Evolutionary conservation across 2,113 vertebrate species (phyloP).

Genomic region (Mohoua ochrocephala): DNA sequence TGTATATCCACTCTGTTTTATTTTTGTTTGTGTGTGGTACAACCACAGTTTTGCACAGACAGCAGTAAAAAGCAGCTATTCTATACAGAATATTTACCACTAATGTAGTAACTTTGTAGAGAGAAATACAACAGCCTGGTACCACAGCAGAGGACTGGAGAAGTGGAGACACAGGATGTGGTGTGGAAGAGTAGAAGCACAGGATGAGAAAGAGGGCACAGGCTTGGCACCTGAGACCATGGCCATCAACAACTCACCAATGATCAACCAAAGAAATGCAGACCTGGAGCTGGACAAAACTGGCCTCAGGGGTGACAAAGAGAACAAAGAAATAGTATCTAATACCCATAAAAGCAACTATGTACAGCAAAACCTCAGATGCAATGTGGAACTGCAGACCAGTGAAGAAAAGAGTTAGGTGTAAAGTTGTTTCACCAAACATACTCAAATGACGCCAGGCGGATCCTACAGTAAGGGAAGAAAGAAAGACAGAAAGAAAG

Average conservation of each 20-base stretch:
- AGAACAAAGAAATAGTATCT: neutral
- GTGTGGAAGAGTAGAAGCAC: neutral
- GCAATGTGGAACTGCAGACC: neutral
- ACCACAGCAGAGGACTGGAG: neutral
- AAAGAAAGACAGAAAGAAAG: neutral
- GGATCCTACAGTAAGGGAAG: neutral
- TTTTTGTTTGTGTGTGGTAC: neutral
- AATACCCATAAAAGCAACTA: neutral
- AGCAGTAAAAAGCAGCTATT: neutral
- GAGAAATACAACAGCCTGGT: neutral
- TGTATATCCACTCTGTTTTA: neutral
- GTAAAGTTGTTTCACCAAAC: neutral
- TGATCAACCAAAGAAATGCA: neutral
- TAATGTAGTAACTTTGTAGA: rapidly evolving
- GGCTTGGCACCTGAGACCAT: neutral
- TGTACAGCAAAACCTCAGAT: neutral
- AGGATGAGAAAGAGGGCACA: neutral
- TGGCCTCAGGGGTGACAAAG: neutral
- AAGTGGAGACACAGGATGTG: neutral
- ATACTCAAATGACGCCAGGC: neutral
- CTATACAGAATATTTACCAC: neutral
- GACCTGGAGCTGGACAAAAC: neutral
- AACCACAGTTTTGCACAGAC: neutral
- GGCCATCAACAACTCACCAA: neutral
- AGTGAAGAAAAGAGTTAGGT: neutral